Percentiles rank a stretch among this genome's conserved stretches.
Conservation (phyloP, 2,888 invertebrate genomes). For the Norana najaformis region DNA sequence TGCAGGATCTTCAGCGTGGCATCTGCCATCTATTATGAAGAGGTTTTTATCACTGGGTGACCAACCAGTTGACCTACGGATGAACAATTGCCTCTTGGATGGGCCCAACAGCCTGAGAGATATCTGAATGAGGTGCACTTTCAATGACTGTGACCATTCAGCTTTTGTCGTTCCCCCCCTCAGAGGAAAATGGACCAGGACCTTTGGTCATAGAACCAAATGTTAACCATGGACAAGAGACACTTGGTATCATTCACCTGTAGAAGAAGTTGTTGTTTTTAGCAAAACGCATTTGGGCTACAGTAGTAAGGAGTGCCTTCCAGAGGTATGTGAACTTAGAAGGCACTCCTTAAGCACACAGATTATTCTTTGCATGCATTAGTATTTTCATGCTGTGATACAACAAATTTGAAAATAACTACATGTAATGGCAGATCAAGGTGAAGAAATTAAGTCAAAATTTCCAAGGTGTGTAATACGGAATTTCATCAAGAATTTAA, state of each 20-base stretch:
- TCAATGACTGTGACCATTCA: too few species aligned
- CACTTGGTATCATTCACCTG: background rate
- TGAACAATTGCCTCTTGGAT: too few species aligned
- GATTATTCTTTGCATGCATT: background rate
- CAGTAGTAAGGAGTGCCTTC: background rate
- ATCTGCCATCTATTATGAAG: too few species aligned
- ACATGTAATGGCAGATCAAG: background rate
- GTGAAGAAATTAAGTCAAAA: background rate
- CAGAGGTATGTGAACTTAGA: background rate
- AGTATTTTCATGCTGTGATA: background rate
- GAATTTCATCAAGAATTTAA: background rate
- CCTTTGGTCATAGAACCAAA: background rate
- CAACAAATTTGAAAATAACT: background rate
- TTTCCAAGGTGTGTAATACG: background rate
- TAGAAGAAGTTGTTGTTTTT: background rate
- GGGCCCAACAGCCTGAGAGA: too few species aligned
- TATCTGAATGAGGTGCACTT: too few species aligned
- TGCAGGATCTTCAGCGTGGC: too few species aligned
- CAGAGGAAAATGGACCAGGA: background rate
- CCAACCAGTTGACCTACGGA: too few species aligned
- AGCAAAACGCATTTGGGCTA: background rate
- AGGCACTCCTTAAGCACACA: background rate
- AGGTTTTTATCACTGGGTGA: too few species aligned
- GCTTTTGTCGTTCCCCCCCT: background rate
- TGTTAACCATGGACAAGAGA: background rate